Evolutionary conservation across 2,113 vertebrate species (phyloP).

Genomic region (Recurvirostra avosetta): DNA sequence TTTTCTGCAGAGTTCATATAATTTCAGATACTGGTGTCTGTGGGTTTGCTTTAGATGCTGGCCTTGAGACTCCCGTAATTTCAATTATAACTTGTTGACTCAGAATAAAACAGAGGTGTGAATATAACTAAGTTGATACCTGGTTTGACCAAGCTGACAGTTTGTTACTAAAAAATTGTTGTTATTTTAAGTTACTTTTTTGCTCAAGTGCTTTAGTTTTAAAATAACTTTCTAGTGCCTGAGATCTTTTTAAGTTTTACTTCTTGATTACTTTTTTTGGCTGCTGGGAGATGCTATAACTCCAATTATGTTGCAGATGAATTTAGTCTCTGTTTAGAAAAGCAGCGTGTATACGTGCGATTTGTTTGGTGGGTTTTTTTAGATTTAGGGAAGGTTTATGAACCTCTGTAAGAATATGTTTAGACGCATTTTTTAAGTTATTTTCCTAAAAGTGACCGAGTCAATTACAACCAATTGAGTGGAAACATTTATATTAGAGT

Average conservation of each 20-base stretch:
- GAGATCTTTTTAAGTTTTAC: not conserved
- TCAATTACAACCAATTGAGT: not conserved
- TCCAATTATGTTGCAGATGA: not conserved
- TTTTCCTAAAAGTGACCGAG: not conserved
- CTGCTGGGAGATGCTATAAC: not conserved
- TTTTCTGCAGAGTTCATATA: fast-evolving
- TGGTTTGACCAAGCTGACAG: not conserved
- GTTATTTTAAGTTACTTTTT: not conserved
- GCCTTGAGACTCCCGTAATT: too few relatives aligned
- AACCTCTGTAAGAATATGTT: not conserved
- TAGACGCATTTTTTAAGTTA: not conserved
- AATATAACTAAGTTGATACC: not conserved
- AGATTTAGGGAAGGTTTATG: not conserved
- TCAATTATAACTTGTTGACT: not conserved
- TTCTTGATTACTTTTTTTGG: not conserved
- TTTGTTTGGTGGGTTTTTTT: not conserved
- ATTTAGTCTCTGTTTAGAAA: not conserved
- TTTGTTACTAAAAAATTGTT: not conserved
- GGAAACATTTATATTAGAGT: not conserved
- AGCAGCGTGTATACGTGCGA: not conserved
- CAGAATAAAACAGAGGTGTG: not conserved
- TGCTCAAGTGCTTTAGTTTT: not conserved
- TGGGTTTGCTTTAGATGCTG: not conserved
- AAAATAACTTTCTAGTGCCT: not conserved
- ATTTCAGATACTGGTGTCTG: not conserved